A percentile compares a stretch with the other conserved stretches of the same genome.
phyloP scores from a whole-genome alignment of 2,888 invertebrate species.

The Tanypteryx hageni region DNA sequence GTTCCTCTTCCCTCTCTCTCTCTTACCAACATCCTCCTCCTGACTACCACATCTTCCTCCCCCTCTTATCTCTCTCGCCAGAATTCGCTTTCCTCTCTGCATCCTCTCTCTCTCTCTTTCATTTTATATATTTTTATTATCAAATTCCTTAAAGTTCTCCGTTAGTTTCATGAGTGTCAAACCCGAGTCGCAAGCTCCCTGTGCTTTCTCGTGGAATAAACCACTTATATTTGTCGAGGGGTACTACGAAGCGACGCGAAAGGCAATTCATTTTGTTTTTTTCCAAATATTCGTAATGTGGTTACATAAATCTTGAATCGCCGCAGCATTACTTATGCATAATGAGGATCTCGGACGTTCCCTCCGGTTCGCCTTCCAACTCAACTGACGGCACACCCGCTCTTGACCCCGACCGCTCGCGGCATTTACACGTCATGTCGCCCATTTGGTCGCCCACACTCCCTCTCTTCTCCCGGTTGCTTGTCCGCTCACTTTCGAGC shows the following conservation, averaged over 20 bases:
- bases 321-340: neutral
- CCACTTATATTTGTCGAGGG: neutral
- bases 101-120: too few species aligned
- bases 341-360: neutral
- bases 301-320: conserved; percentile 9
- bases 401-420: neutral
- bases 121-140: too few species aligned
- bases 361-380: neutral
- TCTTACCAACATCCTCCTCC: neutral
- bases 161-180: neutral
- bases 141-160: neutral
- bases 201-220: neutral
- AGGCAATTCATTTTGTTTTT: neutral
- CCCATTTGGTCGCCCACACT: neutral
- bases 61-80: neutral
- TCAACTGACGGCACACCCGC: neutral
- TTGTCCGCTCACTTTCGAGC: neutral
- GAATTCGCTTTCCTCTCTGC: too few species aligned
- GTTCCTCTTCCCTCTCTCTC: neutral
- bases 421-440: neutral
- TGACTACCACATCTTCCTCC: neutral
- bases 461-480: neutral
- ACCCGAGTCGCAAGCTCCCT: neutral
- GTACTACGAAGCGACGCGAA: neutral
- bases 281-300: neutral